Conservation (phyloP, 2,797 vertebrate species). For the Poeciliopsis presidionis region DNA sequence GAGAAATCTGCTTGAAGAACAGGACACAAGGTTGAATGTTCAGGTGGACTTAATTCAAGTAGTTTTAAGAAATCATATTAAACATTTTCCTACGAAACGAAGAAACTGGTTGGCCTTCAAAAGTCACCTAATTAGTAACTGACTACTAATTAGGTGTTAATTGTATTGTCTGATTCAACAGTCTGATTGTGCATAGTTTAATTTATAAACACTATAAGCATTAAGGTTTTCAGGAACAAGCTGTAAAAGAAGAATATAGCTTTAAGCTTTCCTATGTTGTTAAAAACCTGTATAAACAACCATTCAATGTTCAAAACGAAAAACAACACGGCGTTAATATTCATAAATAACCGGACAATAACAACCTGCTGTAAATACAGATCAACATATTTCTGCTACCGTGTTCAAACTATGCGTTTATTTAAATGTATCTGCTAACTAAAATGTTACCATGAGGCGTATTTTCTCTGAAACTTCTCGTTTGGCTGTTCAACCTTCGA, state of each 20-base stretch:
- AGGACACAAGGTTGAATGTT: not conserved
- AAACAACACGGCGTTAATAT: not conserved
- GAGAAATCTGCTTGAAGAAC: slow-evolving; percentile 62
- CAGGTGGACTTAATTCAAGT: too few relatives aligned
- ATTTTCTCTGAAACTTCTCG: slow-evolving; percentile 72
- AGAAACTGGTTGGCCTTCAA: not conserved
- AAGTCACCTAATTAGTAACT: too few relatives aligned
- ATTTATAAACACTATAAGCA: not conserved
- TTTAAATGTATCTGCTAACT: not conserved
- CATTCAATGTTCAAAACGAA: not conserved
- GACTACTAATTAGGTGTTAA: too few relatives aligned
- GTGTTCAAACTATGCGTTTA: not conserved
- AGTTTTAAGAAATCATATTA: too few relatives aligned
- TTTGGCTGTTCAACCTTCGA: slow-evolving; percentile 81
- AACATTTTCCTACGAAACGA: not conserved
- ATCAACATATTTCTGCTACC: not conserved
- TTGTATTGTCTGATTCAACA: not conserved
- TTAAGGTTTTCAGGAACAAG: not conserved
- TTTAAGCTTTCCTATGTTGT: not conserved
- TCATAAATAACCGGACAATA: not conserved
- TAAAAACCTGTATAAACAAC: not conserved
- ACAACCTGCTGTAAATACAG: not conserved
- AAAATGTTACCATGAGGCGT: slow-evolving; percentile 70
- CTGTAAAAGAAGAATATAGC: not conserved
- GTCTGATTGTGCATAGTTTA: not conserved